Conservation (phyloP, 2,888 invertebrate species). For the Cosmia trapezina region DNA sequence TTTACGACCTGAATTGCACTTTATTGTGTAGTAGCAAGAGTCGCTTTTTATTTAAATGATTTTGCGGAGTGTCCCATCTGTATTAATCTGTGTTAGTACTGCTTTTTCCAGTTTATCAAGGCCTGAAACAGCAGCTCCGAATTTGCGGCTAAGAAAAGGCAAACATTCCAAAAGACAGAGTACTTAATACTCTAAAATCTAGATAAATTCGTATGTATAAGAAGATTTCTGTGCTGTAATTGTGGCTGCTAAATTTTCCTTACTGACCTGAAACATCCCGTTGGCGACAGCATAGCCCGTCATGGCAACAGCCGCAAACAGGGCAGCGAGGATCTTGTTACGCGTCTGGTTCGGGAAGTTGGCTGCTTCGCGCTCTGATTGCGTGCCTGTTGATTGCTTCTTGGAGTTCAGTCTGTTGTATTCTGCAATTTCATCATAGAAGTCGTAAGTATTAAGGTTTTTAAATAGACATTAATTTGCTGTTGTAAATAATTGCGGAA, state of each 20-base stretch:
- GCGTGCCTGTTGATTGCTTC: constrained; percentile 85
- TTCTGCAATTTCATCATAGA: constrained; percentile 74
- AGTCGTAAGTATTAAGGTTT: background rate
- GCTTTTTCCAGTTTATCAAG: background rate
- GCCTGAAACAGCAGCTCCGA: background rate
- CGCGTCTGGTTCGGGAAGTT: constrained; percentile 92
- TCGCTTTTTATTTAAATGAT: no score
- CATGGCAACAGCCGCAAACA: constrained; percentile 93
- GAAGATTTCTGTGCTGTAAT: background rate
- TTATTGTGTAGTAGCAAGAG: no score
- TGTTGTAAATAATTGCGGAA: no score
- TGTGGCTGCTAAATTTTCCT: background rate
- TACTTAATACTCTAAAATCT: background rate
- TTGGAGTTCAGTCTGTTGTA: constrained; percentile 84
- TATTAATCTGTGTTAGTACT: no score
- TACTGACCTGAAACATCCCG: constrained; percentile 92
- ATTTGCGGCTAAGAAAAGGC: constrained; percentile 2
- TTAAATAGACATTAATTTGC: background rate
- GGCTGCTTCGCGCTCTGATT: constrained; percentile 89
- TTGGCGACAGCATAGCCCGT: constrained; percentile 92
- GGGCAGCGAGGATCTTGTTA: constrained; percentile 92
- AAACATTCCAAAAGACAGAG: constrained; percentile 12
- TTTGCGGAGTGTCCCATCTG: no score
- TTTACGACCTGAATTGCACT: no score
- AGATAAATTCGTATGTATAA: constrained; percentile 35